phyloP scores from a whole-genome alignment of 2,888 invertebrate genomes.

The Mechanitis messenoides region DNA sequence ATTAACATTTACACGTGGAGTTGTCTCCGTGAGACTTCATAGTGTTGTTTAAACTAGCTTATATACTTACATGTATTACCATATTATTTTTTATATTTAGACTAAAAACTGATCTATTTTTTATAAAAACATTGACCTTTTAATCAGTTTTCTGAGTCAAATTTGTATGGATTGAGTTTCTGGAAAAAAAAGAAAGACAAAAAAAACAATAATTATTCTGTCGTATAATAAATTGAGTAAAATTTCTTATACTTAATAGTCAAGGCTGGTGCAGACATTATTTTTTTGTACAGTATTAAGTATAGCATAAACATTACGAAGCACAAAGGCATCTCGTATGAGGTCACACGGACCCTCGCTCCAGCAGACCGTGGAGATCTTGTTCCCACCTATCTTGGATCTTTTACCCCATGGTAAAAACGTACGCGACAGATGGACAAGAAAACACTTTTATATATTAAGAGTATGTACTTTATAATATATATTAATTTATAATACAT shows the following conservation, averaged over 20 bases:
- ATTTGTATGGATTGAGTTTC: too few relatives aligned
- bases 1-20: slow-evolving; percentile 24
- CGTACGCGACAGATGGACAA: slow-evolving; percentile 6
- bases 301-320: neutral
- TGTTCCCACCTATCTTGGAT: slow-evolving; percentile 6
- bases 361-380: slow-evolving; percentile 12
- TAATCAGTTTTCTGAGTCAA: too few relatives aligned
- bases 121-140: too few relatives aligned
- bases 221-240: too few relatives aligned
- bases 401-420: slow-evolving; percentile 5
- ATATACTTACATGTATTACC: neutral
- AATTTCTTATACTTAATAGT: too few relatives aligned
- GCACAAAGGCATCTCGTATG: slow-evolving; percentile 21
- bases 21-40: slow-evolving; percentile 16
- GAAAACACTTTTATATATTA: neutral
- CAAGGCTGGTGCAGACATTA: too few relatives aligned
- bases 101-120: too few relatives aligned
- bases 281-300: too few relatives aligned
- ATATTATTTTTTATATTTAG: too few relatives aligned
- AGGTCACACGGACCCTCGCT: slow-evolving; percentile 28
- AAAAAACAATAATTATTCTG: too few relatives aligned
- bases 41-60: slow-evolving; percentile 9
- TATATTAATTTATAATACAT: too few relatives aligned
- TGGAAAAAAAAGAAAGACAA: too few relatives aligned
- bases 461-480: neutral